These are phyloP conservation scores for Nyctibius grandis DNA, from an alignment of 2,797 vertebrate species.

Conservation along the genomic window DNA sequence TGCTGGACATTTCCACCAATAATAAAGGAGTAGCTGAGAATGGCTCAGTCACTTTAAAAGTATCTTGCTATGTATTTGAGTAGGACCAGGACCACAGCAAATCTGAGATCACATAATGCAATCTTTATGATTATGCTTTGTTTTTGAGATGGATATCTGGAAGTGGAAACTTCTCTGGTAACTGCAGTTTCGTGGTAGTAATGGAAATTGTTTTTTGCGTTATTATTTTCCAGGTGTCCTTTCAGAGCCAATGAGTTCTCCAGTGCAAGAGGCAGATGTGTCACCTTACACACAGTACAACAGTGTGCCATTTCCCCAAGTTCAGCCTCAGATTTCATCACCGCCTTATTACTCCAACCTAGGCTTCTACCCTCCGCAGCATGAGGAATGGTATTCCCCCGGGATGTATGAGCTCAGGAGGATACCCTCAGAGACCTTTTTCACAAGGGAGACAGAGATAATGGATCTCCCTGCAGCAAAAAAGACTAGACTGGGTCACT, in stretches of 20 bases:
- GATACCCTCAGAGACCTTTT: conserved; percentile 82
- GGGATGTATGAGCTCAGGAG: conserved; percentile 88
- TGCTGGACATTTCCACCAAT: accelerated
- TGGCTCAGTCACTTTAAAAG: background rate
- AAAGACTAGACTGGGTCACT: conserved; percentile 80
- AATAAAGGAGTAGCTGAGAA: background rate
- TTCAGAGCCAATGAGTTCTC: conserved; percentile 84
- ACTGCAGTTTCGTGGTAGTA: background rate
- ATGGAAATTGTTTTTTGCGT: background rate
- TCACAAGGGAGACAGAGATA: conserved; percentile 80
- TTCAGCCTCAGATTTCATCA: conserved; percentile 83
- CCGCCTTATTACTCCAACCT: conserved; percentile 88
- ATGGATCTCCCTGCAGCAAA: conserved; percentile 80
- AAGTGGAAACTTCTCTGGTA: background rate
- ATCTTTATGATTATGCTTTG: background rate
- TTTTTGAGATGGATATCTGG: background rate
- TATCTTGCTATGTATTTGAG: background rate
- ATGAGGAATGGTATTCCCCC: conserved; percentile 90
- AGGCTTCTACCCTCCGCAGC: conserved; percentile 86
- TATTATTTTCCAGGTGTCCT: conserved; percentile 82
- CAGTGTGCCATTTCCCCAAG: conserved; percentile 82
- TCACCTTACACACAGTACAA: conserved; percentile 84
- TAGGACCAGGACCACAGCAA: background rate
- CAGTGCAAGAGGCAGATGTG: conserved; percentile 86
- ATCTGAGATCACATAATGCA: background rate